Conservation (phyloP, 2,888 invertebrate species). For the Polymixis flavicincta region DNA sequence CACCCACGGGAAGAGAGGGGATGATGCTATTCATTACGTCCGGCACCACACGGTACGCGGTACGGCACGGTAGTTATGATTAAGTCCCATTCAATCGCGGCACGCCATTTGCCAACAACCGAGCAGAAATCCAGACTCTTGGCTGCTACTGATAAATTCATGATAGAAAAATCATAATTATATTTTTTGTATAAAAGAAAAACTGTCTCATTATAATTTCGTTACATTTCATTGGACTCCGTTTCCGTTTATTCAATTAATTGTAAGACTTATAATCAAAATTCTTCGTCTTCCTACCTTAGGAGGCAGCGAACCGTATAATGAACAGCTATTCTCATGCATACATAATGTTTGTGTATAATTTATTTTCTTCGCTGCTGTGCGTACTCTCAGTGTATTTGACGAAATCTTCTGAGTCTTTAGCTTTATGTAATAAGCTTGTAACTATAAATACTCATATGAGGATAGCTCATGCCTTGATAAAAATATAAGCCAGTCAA, state of each 20-base stretch:
- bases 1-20: too few relatives aligned
- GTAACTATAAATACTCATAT: neutral
- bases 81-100: too few relatives aligned
- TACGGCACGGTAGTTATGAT: too few relatives aligned
- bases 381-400: slow-evolving; percentile 6
- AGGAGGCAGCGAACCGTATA: slow-evolving; percentile 18
- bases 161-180: too few relatives aligned
- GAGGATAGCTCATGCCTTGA: neutral
- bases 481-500: neutral
- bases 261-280: slow-evolving; percentile 44
- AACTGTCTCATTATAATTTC: neutral
- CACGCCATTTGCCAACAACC: too few relatives aligned
- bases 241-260: slow-evolving; percentile 40
- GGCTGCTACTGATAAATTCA: too few relatives aligned
- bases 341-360: slow-evolving; percentile 54
- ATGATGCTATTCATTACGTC: too few relatives aligned
- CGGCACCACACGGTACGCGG: too few relatives aligned
- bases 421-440: neutral
- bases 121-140: too few relatives aligned
- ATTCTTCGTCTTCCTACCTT: slow-evolving; percentile 30
- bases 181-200: too few relatives aligned
- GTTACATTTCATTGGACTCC: neutral
- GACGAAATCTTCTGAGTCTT: slow-evolving; percentile 32
- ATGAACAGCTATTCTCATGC: slow-evolving; percentile 39
- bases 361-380: slow-evolving; percentile 47